Evolutionary conservation across 2,888 invertebrate species (phyloP).

Genomic region (Tinea pellionella): DNA sequence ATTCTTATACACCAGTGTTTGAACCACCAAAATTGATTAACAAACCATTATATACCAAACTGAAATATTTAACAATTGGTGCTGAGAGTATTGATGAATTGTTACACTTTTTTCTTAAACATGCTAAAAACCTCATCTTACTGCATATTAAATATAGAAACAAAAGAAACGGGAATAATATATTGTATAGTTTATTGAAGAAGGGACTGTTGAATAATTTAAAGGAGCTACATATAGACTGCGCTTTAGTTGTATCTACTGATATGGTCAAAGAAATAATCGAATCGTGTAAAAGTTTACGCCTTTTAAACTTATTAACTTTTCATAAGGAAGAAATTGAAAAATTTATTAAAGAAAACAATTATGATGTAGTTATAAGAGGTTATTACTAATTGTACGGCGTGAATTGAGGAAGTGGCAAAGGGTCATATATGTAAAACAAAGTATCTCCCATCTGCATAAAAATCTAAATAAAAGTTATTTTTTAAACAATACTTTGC

Average conservation of each 20-base stretch:
- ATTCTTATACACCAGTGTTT: conserved; percentile 28
- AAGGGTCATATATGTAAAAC: too few species aligned
- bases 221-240: conserved; percentile 53
- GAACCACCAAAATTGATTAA: background rate
- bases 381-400: background rate
- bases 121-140: conserved; percentile 44
- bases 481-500: too few species aligned
- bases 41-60: conserved; percentile 40
- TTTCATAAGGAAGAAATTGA: background rate
- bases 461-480: too few species aligned
- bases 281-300: conserved; percentile 19
- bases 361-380: background rate
- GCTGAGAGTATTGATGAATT: conserved; percentile 32
- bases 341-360: background rate
- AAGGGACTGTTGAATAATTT: conserved; percentile 47
- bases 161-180: conserved; percentile 45
- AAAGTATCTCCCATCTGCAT: too few species aligned
- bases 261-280: conserved; percentile 46
- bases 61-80: conserved; percentile 49
- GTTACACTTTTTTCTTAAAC: conserved; percentile 47
- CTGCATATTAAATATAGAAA: conserved; percentile 54
- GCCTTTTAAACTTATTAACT: background rate
- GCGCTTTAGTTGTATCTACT: conserved; percentile 53
- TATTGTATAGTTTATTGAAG: conserved; percentile 38
- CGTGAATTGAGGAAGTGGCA: too few species aligned